Conservation (phyloP, 2,113 vertebrate species). For the Poecilia latipinna region DNA sequence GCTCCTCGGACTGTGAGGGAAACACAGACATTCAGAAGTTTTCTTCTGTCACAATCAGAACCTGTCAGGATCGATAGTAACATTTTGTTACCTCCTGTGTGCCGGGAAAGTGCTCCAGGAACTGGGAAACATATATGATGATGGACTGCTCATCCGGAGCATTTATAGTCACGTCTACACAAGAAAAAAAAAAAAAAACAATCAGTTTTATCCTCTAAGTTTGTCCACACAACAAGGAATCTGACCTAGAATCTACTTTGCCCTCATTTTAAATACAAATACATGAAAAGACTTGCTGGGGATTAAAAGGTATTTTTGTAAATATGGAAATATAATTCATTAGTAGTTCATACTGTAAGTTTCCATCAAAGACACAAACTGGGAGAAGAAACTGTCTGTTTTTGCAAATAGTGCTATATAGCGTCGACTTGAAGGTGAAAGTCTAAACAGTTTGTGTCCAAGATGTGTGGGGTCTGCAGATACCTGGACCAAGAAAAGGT, state of each 20-base stretch:
- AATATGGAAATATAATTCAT: neutral
- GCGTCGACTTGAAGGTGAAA: neutral
- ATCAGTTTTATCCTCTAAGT: neutral
- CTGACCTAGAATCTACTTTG: neutral
- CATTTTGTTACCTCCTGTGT: constrained; percentile 83
- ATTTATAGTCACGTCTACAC: constrained; percentile 88
- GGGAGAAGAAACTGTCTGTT: neutral
- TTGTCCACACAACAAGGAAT: neutral
- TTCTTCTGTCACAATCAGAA: neutral
- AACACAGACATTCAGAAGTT: constrained; percentile 1
- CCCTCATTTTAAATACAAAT: neutral
- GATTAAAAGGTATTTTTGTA: neutral
- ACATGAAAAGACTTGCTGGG: neutral
- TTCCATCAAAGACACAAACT: no score
- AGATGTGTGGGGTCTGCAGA: neutral
- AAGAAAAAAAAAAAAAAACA: neutral
- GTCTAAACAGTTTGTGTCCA: neutral
- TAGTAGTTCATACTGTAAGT: no score
- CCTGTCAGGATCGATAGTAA: neutral
- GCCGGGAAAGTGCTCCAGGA: constrained; percentile 94
- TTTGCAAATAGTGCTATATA: neutral
- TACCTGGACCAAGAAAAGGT: neutral
- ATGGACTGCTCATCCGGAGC: constrained; percentile 93
- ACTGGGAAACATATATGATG: constrained; percentile 94
- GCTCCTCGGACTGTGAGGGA: constrained; percentile 56